Conservation (phyloP, 1,140 invertebrate species). For the Drosophila neocordata region DNA sequence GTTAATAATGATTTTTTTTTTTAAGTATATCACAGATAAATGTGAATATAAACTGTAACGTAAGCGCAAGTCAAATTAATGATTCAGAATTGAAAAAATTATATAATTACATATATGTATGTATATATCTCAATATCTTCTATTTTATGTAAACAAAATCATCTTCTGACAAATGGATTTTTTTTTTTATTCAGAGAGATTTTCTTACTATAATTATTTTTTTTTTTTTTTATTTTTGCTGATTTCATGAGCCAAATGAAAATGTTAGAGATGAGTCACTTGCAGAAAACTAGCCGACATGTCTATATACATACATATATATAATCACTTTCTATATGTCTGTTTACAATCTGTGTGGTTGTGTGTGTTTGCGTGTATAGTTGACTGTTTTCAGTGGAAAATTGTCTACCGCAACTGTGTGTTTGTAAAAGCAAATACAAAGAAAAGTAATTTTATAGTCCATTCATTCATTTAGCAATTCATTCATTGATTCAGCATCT, state of each 20-base stretch:
- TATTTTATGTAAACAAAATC: conserved; percentile 34
- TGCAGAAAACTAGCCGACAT: conserved; percentile 43
- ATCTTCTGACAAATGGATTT: conserved; percentile 33
- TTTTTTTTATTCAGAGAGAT: conserved; percentile 9
- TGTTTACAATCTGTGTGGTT: background rate
- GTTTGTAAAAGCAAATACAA: conserved; percentile 16
- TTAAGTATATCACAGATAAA: no score
- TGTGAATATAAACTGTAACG: no score
- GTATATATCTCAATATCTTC: conserved; percentile 17
- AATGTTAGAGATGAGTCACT: conserved; percentile 53
- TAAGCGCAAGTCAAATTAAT: background rate
- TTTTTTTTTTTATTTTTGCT: conserved; percentile 53
- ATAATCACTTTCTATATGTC: no score
- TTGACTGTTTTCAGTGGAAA: conserved; percentile 61
- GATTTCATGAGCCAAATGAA: conserved; percentile 57
- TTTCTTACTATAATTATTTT: conserved; percentile 29
- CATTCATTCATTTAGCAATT: conserved; percentile 59
- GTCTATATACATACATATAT: conserved; percentile 6
- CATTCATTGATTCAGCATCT: conserved; percentile 51
- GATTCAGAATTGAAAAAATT: background rate
- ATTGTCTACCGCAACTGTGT: conserved; percentile 19
- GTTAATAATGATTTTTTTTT: no score
- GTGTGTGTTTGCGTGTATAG: conserved; percentile 24
- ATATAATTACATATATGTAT: no score
- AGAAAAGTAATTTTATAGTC: conserved; percentile 32